Evolutionary conservation across 37 sponge, comb jelly and placozoan genomes (phyloP), one percentile per base, ranked within the genome.

Genomic region (Diacarnus erythraeanus): DNA sequence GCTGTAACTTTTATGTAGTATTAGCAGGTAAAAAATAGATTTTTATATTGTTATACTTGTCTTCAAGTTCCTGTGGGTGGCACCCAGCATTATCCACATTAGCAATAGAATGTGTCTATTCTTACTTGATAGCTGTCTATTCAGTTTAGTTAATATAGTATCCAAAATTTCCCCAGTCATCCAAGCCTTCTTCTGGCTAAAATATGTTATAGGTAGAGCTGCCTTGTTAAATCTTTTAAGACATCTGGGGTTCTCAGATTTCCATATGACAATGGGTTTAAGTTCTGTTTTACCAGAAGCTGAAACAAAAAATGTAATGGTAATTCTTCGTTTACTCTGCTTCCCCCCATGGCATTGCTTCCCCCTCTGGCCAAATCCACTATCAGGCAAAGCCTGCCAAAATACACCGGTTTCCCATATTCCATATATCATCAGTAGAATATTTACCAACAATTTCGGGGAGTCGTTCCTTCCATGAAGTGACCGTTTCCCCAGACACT

Each of bases 71-170:
- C 35, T 34, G 44, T 44, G 88, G 83, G 31, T 89, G 90, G 59
- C 92, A 91, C 10, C 77, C 88, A 30, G 89, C 82, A 75, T 88
- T 88, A 69, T 88, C 83, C 83, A 88, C n/a, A n/a, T 78, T 22
- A 88, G 42, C 29, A 88, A 42, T 18, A 88, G 63, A 77, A 88
- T 43, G 1, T 23, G 63, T 20, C 84, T 39, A 65, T 58, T 64
- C 47, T 42, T 78, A 23, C 58, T 57, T 29, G 59, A 70, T 42
- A 88, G 56, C 27, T 4, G 35, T 22, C 36, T 25, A 63, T 88
- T 88, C 17, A 88, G 29, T 35, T 77, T 78, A 23, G 84, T 38
- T 30, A 83, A 39, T 42, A 84, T 40, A 2, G 27, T 54, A 2
- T 84, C 84, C 79, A 77, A 26, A 42, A 83, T 77, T 18, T 83